Evolutionary conservation across 2,888 invertebrate genomes (phyloP).

Genomic region (Eupithecia pulchellata): DNA sequence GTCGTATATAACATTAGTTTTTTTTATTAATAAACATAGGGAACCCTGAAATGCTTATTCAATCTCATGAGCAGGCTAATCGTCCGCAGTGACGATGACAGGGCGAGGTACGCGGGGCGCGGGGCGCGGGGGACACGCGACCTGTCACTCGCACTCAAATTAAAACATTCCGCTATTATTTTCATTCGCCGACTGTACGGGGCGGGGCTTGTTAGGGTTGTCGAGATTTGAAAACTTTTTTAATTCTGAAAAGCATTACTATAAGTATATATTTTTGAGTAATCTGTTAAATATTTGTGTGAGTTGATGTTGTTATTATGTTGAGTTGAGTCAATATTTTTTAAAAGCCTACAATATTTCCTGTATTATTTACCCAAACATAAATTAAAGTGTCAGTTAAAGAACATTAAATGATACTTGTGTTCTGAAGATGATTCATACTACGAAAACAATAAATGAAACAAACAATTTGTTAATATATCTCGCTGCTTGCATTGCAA

Average conservation of each 20-base stretch:
- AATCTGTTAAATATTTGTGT: not conserved
- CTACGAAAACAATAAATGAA: not conserved
- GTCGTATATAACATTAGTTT: no score
- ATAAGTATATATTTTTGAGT: not conserved
- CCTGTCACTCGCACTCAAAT: constrained; percentile 85
- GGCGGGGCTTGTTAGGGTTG: constrained; percentile 12
- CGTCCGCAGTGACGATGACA: constrained; percentile 82
- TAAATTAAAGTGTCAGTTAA: not conserved
- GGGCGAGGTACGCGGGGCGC: constrained; percentile 52
- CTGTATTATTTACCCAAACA: not conserved
- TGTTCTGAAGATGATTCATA: not conserved
- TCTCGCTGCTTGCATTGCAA: no score
- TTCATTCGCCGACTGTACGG: constrained; percentile 55
- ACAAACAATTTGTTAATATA: no score
- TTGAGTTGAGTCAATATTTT: no score
- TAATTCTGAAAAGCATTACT: not conserved
- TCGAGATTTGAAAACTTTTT: not conserved
- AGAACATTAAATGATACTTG: not conserved
- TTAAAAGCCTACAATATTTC: no score
- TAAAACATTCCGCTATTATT: constrained; percentile 85
- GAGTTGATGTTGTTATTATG: no score
- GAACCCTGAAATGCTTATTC: constrained; percentile 68
- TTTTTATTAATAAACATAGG: not conserved
- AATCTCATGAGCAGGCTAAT: constrained; percentile 84
- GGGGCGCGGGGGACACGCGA: constrained; percentile 80